Base-by-base conservation (phyloP, 37 sponge, comb jelly and placozoan genomes). In the Bolinopsis microptera region DNA sequence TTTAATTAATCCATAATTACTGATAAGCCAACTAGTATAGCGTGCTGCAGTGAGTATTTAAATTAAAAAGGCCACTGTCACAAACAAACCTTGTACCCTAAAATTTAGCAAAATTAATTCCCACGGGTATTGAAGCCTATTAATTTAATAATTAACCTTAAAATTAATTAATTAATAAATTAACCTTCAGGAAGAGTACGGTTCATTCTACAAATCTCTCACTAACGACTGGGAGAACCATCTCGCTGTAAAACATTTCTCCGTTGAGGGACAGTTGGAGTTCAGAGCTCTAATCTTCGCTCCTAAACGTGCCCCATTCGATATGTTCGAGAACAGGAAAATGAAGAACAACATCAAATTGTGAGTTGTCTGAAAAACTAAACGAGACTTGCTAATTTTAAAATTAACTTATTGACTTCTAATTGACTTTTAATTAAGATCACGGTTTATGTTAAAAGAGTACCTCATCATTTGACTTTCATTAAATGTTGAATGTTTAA, bases 161-260 rank as follows among this genome's bases (percentile, higher is more conserved):
- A 67, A 67, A 21, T 67, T 67, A 67, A 67, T 67, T 67, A 67
- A 21, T 67, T 67, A 67, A 67, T 67, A 22, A 67, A 67, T 28
- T 72, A 8, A 8, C 31, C 22, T 48, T 25, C 93, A 95, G 68
- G 99, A 98, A 76, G 99, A 98, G 86, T 98, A 98, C 93, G 99
- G 97, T 22, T 97, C 96, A 69, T 98, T 98, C 95, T 98, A 98
- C 95, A 98, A 98, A 93, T 97, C 96, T n/a, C 96, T 98, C 38
- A 97, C 97, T 93, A 98, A 98, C 69, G 99, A 98, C 94, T 98
- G 99, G 99, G 99, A 98, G 69, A 98, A 98, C 67, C 99, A 98
- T 83, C 94, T 98, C 48, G 99, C 97, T 28, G 99, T 98, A 35
- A 98, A 98, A 90, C 99, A 98, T 92, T 98, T 98, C 96, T 97